Evolutionary conservation across 1,140 invertebrate genomes (phyloP).

Genomic region (Drosophila kurseongensis): DNA sequence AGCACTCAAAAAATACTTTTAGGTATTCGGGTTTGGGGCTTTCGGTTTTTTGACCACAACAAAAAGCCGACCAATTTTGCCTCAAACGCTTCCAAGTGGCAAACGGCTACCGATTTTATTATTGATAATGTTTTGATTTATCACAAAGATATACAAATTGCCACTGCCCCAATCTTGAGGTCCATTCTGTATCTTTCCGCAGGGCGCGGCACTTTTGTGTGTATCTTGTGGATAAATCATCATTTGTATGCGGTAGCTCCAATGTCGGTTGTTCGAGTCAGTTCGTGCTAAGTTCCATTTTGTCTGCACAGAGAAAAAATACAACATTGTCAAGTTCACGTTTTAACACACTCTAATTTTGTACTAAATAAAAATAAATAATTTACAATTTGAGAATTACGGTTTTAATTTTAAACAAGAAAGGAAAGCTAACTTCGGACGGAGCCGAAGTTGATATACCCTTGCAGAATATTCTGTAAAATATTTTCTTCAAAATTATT

Average conservation of each 20-base stretch:
- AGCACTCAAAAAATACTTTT: conserved; percentile 65
- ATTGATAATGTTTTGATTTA: conserved; percentile 83
- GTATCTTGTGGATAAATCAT: conserved; percentile 44
- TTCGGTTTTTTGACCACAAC: conserved; percentile 61
- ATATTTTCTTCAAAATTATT: too few species aligned
- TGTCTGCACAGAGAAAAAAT: conserved; percentile 13
- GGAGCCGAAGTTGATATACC: too few species aligned
- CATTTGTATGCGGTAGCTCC: conserved; percentile 59
- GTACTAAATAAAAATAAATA: too few species aligned
- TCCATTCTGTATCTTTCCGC: conserved; percentile 43
- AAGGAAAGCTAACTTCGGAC: too few species aligned
- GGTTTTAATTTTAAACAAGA: too few species aligned
- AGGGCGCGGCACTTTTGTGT: conserved; percentile 54
- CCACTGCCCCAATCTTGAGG: conserved; percentile 39
- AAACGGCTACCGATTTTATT: conserved; percentile 82
- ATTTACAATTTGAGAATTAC: too few species aligned
- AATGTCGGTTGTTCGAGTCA: conserved; percentile 54
- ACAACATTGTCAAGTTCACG: too few species aligned
- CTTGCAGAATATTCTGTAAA: too few species aligned
- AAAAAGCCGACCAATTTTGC: conserved; percentile 65
- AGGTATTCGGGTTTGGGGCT: conserved; percentile 14
- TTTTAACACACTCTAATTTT: background rate
- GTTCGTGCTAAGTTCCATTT: conserved; percentile 39
- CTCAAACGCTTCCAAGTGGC: conserved; percentile 69
- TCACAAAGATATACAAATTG: conserved; percentile 80